Evolutionary conservation across 2,888 invertebrate genomes (phyloP).

Genomic region (Caenorhabditis sp.): DNA sequence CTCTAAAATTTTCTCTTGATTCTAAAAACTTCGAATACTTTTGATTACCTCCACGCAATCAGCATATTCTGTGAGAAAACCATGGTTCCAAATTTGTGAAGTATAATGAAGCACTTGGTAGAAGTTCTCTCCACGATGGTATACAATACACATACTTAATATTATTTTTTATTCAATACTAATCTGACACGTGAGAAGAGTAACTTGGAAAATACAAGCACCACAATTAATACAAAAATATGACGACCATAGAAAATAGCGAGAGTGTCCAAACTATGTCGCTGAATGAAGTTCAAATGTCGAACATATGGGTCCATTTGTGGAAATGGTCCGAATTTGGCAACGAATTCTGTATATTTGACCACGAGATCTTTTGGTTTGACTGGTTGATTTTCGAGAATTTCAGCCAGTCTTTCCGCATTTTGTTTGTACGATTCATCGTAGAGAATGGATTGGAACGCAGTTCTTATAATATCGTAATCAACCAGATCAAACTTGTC

Average conservation of each 20-base stretch:
- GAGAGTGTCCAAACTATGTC: constrained; percentile 16
- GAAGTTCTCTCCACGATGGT: constrained; percentile 20
- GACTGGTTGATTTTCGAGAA: constrained; percentile 21
- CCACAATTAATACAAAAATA: not conserved
- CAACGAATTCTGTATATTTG: constrained; percentile 33
- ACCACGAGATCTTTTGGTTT: constrained; percentile 26
- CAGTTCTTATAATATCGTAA: constrained; percentile 6
- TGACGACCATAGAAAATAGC: not conserved
- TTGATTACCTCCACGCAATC: constrained; percentile 16
- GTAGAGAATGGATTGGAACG: constrained; percentile 12
- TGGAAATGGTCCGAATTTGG: constrained; percentile 27
- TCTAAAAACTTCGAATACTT: too few relatives aligned
- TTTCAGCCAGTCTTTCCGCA: constrained; percentile 11
- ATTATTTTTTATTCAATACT: not conserved
- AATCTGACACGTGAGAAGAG: not conserved
- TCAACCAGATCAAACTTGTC: constrained; percentile 27
- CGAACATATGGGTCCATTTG: constrained; percentile 21
- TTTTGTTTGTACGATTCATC: constrained; percentile 10
- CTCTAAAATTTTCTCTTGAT: too few relatives aligned
- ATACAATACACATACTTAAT: too few relatives aligned
- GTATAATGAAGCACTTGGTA: constrained; percentile 20
- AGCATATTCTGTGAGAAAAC: constrained; percentile 15
- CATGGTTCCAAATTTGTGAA: constrained; percentile 40
- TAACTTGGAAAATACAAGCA: not conserved
- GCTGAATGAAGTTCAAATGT: constrained; percentile 18